phyloP scores from a whole-genome alignment of 2,888 invertebrate genomes.

The Athalia circularis region DNA sequence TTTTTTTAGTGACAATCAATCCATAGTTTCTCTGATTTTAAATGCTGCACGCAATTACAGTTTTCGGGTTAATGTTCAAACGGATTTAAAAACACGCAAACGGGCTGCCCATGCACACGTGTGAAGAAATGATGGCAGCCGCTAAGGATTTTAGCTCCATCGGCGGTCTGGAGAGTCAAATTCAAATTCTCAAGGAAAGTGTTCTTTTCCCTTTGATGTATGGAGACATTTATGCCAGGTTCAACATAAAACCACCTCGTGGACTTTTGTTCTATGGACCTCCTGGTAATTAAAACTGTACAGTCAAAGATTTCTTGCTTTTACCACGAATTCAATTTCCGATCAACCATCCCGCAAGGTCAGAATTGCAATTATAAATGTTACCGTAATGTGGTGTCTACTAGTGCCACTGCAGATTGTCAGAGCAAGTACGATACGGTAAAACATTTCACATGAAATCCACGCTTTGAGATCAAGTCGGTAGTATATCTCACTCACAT shows the following conservation, averaged over 20 bases:
- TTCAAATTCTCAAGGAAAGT: constrained; percentile 91
- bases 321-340: not conserved
- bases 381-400: not conserved
- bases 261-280: constrained; percentile 94
- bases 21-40: too few species aligned
- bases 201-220: constrained; percentile 93
- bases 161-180: constrained; percentile 89
- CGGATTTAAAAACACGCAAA: not conserved
- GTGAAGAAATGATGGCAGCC: constrained; percentile 56
- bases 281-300: constrained; percentile 78
- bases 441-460: not conserved
- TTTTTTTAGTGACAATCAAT: too few species aligned
- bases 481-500: constrained; percentile 5
- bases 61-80: not conserved
- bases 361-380: constrained; percentile 12
- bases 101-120: not conserved
- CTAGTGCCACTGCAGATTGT: not conserved
- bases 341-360: not conserved
- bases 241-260: constrained; percentile 89
- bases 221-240: constrained; percentile 89
- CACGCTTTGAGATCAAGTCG: constrained; percentile 12
- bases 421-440: not conserved
- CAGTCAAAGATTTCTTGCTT: constrained; percentile 5
- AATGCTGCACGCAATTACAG: not conserved
- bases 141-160: constrained; percentile 75